These are phyloP conservation scores for Ochropacha duplaris DNA, from an alignment of 2,888 invertebrate genomes.

Conservation along the genomic window DNA sequence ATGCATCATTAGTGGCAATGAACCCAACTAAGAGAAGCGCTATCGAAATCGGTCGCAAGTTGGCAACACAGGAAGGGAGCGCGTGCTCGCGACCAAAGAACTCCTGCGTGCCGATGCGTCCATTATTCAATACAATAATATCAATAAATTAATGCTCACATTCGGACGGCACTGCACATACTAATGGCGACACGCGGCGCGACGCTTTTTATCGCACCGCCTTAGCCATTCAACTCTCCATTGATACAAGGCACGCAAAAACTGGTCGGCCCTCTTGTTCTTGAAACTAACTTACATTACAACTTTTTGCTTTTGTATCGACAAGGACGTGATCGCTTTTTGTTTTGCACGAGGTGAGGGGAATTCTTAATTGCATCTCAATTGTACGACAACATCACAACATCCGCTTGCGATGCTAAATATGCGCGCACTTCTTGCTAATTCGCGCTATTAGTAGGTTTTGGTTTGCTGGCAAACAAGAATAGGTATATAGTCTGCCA, in stretches of 20 bases:
- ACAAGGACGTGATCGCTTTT: constrained; percentile 73
- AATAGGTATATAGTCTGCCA: neutral
- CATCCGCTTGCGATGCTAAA: constrained; percentile 4
- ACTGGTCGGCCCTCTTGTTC: constrained; percentile 54
- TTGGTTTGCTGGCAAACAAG: neutral
- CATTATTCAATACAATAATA: constrained; percentile 76
- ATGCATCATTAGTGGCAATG: constrained; percentile 6
- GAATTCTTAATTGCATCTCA: constrained; percentile 59
- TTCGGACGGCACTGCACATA: constrained; percentile 71
- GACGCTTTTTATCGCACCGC: constrained; percentile 59
- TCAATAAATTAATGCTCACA: constrained; percentile 81
- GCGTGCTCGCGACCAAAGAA: constrained; percentile 57
- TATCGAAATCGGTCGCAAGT: constrained; percentile 14
- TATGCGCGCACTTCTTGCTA: neutral
- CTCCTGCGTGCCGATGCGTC: constrained; percentile 49
- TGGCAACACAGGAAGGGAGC: constrained; percentile 57
- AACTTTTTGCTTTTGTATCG: constrained; percentile 51
- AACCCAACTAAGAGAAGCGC: constrained; percentile 15
- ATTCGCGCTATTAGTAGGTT: neutral
- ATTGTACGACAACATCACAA: constrained; percentile 18
- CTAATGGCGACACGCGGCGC: constrained; percentile 78
- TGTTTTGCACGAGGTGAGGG: constrained; percentile 52
- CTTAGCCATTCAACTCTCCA: constrained; percentile 73
- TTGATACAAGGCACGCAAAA: constrained; percentile 70
- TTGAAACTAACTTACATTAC: constrained; percentile 61